A percentile compares a stretch with the other conserved stretches of the same genome.
Conservation (phyloP, 2,797 vertebrate species). For the Gymnothorax reevesii region DNA sequence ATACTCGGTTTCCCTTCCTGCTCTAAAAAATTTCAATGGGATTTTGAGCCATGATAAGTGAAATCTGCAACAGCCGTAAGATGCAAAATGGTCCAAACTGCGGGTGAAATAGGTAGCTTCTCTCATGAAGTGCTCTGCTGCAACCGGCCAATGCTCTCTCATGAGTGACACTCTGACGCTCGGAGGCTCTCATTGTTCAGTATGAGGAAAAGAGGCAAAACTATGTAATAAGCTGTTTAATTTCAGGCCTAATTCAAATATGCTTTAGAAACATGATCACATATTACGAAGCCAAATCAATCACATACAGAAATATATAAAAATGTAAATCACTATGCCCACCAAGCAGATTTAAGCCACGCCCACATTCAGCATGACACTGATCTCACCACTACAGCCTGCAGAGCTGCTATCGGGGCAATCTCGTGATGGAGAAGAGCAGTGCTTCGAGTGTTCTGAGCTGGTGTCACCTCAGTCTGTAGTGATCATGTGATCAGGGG, state of each 20-base stretch:
- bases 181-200: background rate
- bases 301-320: background rate
- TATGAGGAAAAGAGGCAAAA: background rate
- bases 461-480: background rate
- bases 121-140: background rate
- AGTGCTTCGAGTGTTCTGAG: background rate
- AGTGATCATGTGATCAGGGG: background rate
- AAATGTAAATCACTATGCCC: background rate
- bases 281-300: background rate
- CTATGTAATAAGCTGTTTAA: background rate
- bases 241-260: background rate
- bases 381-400: background rate
- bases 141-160: background rate
- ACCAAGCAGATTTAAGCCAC: background rate
- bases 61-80: background rate
- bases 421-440: background rate
- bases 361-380: background rate
- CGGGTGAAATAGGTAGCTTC: background rate
- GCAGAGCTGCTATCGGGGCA: background rate
- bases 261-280: background rate
- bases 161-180: background rate
- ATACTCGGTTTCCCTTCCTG: background rate
- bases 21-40: background rate
- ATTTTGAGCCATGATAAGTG: background rate
- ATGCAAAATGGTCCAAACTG: background rate